Evolutionary conservation across 2,797 vertebrate species (phyloP).

Genomic region (Melanotaenia boesemani): DNA sequence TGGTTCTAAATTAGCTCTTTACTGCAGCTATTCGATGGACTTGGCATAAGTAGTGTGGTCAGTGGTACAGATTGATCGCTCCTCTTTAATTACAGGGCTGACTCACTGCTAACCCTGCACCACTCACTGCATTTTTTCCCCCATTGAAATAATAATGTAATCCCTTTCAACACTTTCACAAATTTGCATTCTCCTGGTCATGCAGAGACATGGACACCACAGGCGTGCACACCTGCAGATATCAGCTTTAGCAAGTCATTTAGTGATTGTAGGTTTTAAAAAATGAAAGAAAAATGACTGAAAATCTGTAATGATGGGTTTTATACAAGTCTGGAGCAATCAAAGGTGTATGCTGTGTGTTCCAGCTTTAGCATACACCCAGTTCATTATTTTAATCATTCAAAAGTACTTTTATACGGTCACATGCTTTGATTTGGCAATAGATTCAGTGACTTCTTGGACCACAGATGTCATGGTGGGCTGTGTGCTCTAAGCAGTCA

Average conservation of each 20-base stretch:
- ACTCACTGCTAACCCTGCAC: slow-evolving; percentile 71
- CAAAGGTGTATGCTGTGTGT: slow-evolving; percentile 18
- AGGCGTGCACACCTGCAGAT: slow-evolving; percentile 7
- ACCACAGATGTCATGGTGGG: slow-evolving; percentile 26
- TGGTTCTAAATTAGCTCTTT: slow-evolving; percentile 88
- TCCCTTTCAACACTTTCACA: slow-evolving; percentile 63
- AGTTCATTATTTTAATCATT: slow-evolving; percentile 43
- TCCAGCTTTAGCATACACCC: slow-evolving; percentile 11
- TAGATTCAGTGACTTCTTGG: slow-evolving; percentile 15
- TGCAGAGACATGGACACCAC: not conserved
- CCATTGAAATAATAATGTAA: slow-evolving; percentile 64
- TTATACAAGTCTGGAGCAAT: slow-evolving; percentile 20
- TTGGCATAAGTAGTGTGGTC: slow-evolving; percentile 84
- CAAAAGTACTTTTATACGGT: slow-evolving; percentile 26
- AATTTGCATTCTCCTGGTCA: slow-evolving; percentile 46
- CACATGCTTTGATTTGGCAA: slow-evolving; percentile 30
- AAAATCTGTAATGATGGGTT: slow-evolving; percentile 10
- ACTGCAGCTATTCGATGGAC: slow-evolving; percentile 82
- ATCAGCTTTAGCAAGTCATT: slow-evolving; percentile 2
- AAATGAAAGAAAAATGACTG: slow-evolving; percentile 36
- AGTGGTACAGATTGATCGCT: slow-evolving; percentile 84
- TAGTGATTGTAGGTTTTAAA: slow-evolving; percentile 34
- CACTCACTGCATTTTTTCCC: slow-evolving; percentile 45
- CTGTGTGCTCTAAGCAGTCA: slow-evolving; percentile 14
- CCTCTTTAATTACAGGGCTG: slow-evolving; percentile 85